Base-by-base conservation (phyloP, 2,797 vertebrate genomes). In the Enteromius trimaculatus region DNA sequence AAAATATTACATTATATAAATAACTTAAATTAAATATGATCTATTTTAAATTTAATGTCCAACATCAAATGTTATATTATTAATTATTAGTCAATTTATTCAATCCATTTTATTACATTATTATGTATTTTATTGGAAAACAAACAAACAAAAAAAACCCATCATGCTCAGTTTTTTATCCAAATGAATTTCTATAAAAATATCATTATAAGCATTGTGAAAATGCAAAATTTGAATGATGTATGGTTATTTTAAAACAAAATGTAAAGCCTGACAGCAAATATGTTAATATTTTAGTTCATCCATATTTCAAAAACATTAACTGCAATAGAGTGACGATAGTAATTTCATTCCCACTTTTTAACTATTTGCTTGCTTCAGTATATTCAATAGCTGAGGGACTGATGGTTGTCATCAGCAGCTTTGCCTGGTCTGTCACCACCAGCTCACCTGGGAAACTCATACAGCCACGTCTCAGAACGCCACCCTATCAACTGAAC, bases 401-500 rank as follows among this genome's bases (percentile, higher is more conserved):
- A 42, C 60, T 62, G 16, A 75, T 31, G 13, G 60, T 82, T 80
- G 58, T 85, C 80, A 69, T 79, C 71, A 62, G 47, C 29, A 75
- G 42, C 66, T 84, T 65, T 78, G 49, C 64, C 31, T 39, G 26
- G 66, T 58, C 81, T 86, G 86, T 84, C 89, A 82, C 70, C 19
- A 34, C 49, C 79, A 76, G 37, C 84, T 81, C 80, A 79, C 85
- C 82, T 84, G 79, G 51, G 79, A 86, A 80, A 77, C 42, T 60
- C 71, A 76, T 68, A 80, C 68, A 74, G 82, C 64, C 19, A 58
- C 1, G 7, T 82, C 39, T 76, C 31, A 31, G 26, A 76, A 53
- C 16, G n/a, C 78, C 81, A 77, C 71, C 83, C 83, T 83, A 87
- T 86, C 86, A 89, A 85, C 77, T 81, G 62, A 65, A 86, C 76